Base-by-base conservation (phyloP, 2,113 vertebrate species). In the Microcebus jonahi region DNA sequence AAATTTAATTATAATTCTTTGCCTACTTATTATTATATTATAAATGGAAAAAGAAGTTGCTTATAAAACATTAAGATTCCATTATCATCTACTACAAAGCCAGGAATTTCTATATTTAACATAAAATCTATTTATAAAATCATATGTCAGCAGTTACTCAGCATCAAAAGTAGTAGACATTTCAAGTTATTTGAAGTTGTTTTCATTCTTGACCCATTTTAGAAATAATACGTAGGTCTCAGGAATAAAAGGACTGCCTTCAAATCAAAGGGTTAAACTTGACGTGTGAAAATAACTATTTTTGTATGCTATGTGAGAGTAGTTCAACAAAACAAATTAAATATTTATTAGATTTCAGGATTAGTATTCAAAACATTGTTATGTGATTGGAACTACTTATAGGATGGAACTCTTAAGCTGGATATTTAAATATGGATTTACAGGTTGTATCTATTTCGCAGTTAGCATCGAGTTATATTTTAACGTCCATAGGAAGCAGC, bases 1-100 rank as follows among this genome's bases (percentile, higher is more conserved):
- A 85, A 93, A 96, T 83, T 82, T 93, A 84, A 93, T 83, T 97
- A 93, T 8, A 94, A 57, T 12, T 86, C 61, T 67, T 86, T 90
- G 3, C 15, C 59, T 95, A 59, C 53, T 97, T 98, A 97, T 95
- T 96, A 89, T 97, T 91, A 90, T 95, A 90, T 86, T 80, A 83
- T 82, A 83, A 70, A 79, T 94, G 79, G 68, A 93, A 89, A 98
- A 97, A 95, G 20, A 94, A 97, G 59, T 96, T 98, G 89, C 63
- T 88, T 98, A 88, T 97, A 95, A 97, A 98, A 55, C 61, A 96
- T 95, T 97, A 97, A 96, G 85, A 96, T 97, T 95, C 34, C 13
- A 93, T 96, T 97, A 97, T 90, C 59, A 89, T 79, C 67, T 88
- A 85, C 23, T 79, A 91, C n/a, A 93, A 98, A 98, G 75, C 65